Base-by-base conservation (phyloP, 2,888 invertebrate species). In the Panorpa germanica region DNA sequence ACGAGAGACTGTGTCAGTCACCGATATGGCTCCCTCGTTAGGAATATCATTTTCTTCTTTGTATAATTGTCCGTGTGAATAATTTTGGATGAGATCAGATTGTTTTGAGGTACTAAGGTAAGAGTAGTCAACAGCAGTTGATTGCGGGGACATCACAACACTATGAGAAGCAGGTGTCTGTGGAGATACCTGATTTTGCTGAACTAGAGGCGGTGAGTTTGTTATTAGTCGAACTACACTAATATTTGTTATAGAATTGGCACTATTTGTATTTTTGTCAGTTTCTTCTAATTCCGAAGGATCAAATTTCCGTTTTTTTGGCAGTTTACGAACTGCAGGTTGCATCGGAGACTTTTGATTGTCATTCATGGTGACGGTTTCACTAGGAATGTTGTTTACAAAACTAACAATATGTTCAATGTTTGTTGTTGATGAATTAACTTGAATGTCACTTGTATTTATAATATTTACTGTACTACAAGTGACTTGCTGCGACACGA, bases 271-370 rank as follows among this genome's bases (percentile, higher is more conserved):
- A 26, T 17, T 27, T 11, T 16, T 17, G 43, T 65, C 65, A 41
- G 65, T 63, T 44, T 75, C 75, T 51, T 81, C 81, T 33, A 78
- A 56, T 44, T 78, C 76, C 25, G 77, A 70, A 25, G 73, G 74
- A 52, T 77, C 74, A 47, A 75, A 82, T 57, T 86, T 86, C 38
- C 93, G 68, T 57, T 93, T 93, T 57, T 93, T 93, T 34, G 93
- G 93, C 49, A 91, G 70, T 52, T 82, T 83, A 37, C 77, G 62
- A 38, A 71, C 67, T 36, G 70, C 64, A 32, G 59, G 58, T 42
- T 62, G 64, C 17, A 62, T 57, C 34, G 61, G 61, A 35, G 55
- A 46, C 38, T 45, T 10, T 27, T 29, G 11, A 23, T 38, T 35
- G 38, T 43, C 31, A 35, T 39, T 38, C 36, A 38, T 37, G 35